Evolutionary conservation across 2,113 vertebrate genomes (phyloP).

Genomic region (Isurus oxyrinchus): DNA sequence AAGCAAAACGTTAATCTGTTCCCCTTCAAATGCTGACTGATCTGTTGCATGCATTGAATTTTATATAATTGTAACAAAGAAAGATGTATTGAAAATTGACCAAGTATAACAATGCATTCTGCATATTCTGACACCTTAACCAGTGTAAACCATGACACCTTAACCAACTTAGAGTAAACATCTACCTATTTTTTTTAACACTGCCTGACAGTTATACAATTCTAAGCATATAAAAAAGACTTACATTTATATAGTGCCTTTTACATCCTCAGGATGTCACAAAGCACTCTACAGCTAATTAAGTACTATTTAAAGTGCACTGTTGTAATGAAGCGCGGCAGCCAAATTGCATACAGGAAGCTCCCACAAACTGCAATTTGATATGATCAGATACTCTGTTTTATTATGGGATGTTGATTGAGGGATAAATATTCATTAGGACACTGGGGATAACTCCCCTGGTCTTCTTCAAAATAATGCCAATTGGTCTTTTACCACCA

Average conservation of each 20-base stretch:
- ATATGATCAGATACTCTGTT: neutral
- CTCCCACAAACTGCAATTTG: neutral
- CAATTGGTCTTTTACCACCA: neutral
- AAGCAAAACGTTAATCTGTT: neutral
- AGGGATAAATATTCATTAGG: neutral
- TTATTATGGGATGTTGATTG: neutral
- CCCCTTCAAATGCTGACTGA: neutral
- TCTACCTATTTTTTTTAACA: neutral
- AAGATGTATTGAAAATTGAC: neutral
- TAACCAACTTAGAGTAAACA: neutral
- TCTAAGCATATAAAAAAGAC: neutral
- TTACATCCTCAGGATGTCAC: neutral
- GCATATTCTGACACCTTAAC: neutral
- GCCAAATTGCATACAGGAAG: neutral
- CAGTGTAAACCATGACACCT: neutral
- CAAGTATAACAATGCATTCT: neutral
- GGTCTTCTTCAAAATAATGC: neutral
- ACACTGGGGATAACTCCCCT: neutral
- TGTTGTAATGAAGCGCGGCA: neutral
- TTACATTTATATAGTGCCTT: neutral
- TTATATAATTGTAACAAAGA: neutral
- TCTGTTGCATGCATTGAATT: neutral
- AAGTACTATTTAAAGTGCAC: neutral
- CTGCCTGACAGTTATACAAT: neutral
- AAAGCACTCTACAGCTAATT: neutral